Percentiles rank a stretch among this genome's conserved stretches.
These are phyloP conservation scores for Cydia amplana DNA, from an alignment of 1,140 invertebrate species.

Conservation along the genomic window DNA sequence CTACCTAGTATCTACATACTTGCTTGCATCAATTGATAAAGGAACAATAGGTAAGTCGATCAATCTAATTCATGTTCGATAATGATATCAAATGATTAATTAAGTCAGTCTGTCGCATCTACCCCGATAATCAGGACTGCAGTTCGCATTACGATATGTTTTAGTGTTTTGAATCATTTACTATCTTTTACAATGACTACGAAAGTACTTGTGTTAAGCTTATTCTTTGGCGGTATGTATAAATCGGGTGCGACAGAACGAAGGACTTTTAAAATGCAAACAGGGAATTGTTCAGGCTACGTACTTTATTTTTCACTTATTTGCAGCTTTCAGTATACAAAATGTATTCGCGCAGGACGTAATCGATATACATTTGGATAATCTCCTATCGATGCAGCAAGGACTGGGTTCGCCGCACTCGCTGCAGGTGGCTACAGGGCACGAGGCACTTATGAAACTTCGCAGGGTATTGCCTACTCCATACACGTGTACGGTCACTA, in stretches of 20 bases:
- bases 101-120: not conserved
- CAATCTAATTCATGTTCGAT: too few relatives aligned
- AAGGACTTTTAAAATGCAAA: too few relatives aligned
- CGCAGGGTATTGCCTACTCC: constrained; percentile 42
- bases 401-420: constrained; percentile 59
- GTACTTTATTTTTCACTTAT: too few relatives aligned
- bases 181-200: not conserved
- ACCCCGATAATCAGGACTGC: not conserved
- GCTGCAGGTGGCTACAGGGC: constrained; percentile 53
- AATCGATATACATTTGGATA: constrained; percentile 45
- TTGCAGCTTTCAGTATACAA: not conserved
- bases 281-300: too few relatives aligned
- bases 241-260: too few relatives aligned
- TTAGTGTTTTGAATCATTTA: not conserved
- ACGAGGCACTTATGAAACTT: constrained; percentile 61
- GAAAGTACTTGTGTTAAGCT: not conserved
- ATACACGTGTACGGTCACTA: constrained; percentile 49
- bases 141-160: too few relatives aligned
- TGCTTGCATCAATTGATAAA: too few relatives aligned
- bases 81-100: too few relatives aligned
- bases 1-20: too few relatives aligned
- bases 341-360: not conserved
- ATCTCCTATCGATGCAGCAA: constrained; percentile 54
- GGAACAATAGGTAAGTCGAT: too few relatives aligned
- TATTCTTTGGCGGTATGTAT: not conserved